A percentile compares a stretch with the other conserved stretches of the same genome.
Conservation (phyloP, 2,113 vertebrate genomes). For the Macaca nemestrina region DNA sequence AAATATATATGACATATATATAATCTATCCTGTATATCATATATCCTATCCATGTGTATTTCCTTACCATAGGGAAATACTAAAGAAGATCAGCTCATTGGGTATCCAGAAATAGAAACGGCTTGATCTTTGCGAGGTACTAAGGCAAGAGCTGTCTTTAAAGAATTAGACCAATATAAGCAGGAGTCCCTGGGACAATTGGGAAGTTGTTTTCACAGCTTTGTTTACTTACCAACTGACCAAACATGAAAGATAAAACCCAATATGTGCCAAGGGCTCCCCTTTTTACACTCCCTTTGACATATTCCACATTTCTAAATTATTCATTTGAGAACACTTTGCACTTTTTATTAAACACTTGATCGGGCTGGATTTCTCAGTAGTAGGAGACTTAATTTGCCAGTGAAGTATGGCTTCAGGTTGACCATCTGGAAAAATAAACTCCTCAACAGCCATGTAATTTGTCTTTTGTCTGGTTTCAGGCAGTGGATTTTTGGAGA, state of each 20-base stretch:
- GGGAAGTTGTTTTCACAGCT: slow-evolving; percentile 56
- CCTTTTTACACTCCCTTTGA: slow-evolving; percentile 47
- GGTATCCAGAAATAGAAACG: not conserved
- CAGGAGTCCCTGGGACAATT: slow-evolving; percentile 39
- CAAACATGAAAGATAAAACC: slow-evolving; percentile 63
- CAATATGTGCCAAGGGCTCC: slow-evolving; percentile 33
- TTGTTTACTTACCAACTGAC: slow-evolving; percentile 67
- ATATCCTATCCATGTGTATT: not conserved
- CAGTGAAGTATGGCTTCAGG: slow-evolving; percentile 75
- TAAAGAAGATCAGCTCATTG: not conserved
- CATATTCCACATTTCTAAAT: slow-evolving; percentile 66
- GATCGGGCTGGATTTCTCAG: slow-evolving; percentile 70
- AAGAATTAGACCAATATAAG: slow-evolving; percentile 46
- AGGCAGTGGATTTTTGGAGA: slow-evolving; percentile 69
- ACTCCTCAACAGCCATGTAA: slow-evolving; percentile 79
- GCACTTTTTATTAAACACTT: slow-evolving; percentile 71
- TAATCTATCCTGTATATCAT: not conserved
- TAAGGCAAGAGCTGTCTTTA: not conserved
- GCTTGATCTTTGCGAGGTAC: not conserved
- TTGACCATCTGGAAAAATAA: slow-evolving; percentile 82
- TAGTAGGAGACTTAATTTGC: slow-evolving; percentile 71
- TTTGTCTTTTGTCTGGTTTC: slow-evolving; percentile 83
- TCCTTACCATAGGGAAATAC: not conserved
- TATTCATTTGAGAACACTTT: slow-evolving; percentile 73
- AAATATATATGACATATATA: not conserved